Evolutionary conservation across 2,113 vertebrate genomes (phyloP).

Genomic region (Eurystomus gularis): DNA sequence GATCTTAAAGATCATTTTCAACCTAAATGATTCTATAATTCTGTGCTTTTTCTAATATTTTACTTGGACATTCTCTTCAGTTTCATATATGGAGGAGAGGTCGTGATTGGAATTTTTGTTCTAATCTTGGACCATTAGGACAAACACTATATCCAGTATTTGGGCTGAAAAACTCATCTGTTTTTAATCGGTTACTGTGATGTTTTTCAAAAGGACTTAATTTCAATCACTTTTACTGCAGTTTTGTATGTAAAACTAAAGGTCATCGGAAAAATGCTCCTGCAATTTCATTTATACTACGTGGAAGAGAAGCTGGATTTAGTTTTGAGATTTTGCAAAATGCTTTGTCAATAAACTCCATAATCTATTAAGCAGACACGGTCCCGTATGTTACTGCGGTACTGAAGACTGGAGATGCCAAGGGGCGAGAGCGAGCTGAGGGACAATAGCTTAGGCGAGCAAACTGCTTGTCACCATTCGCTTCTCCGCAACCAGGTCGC

Average conservation of each 20-base stretch:
- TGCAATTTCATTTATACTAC: background rate
- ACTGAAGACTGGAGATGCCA: background rate
- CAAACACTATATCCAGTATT: background rate
- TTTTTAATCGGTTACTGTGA: conserved; percentile 15
- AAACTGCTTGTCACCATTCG: background rate
- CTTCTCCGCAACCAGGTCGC: background rate
- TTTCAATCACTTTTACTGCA: conserved; percentile 19
- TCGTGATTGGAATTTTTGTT: background rate
- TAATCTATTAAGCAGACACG: background rate
- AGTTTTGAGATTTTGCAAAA: background rate
- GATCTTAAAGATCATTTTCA: no score
- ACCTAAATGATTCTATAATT: background rate
- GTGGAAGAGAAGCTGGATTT: background rate
- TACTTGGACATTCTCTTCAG: background rate
- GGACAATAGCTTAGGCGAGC: background rate
- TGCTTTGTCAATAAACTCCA: background rate
- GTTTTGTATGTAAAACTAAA: background rate
- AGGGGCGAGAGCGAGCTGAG: background rate
- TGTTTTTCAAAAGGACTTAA: conserved; percentile 15
- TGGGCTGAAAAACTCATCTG: conserved; percentile 22
- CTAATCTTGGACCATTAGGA: background rate
- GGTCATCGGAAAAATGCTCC: background rate
- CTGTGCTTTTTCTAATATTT: background rate
- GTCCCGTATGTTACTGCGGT: background rate
- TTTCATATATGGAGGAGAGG: background rate